A percentile compares a stretch with the other conserved stretches of the same genome.
Evolutionary conservation across 2,888 invertebrate genomes (phyloP).

Genomic region (Chymomyza caudatula): DNA sequence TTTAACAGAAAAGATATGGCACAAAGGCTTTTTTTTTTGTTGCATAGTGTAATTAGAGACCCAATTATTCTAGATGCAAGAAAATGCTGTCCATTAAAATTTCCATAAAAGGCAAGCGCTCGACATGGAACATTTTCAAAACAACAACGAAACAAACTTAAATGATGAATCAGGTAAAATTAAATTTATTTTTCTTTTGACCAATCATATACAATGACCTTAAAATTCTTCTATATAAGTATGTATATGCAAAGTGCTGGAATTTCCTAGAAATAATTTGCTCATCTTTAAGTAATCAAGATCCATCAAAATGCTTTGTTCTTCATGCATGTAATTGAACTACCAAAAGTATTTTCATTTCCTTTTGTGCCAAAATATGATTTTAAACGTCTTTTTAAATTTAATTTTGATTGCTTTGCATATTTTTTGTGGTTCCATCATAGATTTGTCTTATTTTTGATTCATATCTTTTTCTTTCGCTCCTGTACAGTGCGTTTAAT

Average conservation of each 20-base stretch:
- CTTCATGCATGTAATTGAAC: conserved; percentile 27
- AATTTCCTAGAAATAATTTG: not conserved
- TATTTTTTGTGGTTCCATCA: conserved; percentile 29
- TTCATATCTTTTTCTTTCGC: conserved; percentile 34
- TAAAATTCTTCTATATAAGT: not conserved
- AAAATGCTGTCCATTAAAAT: not conserved
- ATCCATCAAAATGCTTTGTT: not conserved
- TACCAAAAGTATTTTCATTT: conserved; percentile 22
- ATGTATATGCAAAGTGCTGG: conserved; percentile 9
- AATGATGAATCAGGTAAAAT: not conserved
- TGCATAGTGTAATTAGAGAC: no score
- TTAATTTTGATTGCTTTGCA: conserved; percentile 50
- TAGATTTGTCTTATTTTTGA: conserved; percentile 31
- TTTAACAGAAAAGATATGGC: no score
- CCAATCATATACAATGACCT: not conserved
- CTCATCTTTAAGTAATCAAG: not conserved
- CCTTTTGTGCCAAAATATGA: conserved; percentile 36
- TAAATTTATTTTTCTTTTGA: not conserved
- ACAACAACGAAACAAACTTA: not conserved
- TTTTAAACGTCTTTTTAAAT: conserved; percentile 52
- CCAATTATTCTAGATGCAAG: not conserved
- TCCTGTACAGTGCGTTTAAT: not conserved
- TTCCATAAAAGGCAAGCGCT: not conserved
- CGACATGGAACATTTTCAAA: not conserved
- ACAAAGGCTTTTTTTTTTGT: no score